These are phyloP conservation scores for Xenopus laevis DNA, from an alignment of 2,113 vertebrate species.

Conservation along the genomic window DNA sequence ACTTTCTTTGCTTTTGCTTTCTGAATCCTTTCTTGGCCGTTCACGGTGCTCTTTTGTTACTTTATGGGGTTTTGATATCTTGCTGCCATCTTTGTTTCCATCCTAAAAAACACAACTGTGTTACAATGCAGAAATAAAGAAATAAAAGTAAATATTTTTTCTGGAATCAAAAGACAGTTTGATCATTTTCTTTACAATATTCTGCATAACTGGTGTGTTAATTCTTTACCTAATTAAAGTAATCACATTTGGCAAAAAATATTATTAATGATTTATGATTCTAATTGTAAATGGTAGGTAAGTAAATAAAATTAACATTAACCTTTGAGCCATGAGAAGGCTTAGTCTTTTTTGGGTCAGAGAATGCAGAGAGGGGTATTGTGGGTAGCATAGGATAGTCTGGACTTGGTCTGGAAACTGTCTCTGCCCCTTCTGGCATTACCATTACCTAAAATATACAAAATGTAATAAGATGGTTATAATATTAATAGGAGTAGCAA, in stretches of 20 bases:
- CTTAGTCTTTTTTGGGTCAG: slow-evolving; percentile 97
- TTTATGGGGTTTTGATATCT: slow-evolving; percentile 89
- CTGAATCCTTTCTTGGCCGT: slow-evolving; percentile 89
- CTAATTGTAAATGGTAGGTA: too few species aligned
- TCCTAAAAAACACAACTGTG: slow-evolving; percentile 55
- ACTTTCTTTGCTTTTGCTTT: slow-evolving; percentile 84
- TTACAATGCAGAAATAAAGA: too few species aligned
- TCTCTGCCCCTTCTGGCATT: slow-evolving; percentile 91
- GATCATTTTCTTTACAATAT: too few species aligned
- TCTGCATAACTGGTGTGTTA: too few species aligned
- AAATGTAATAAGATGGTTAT: not conserved
- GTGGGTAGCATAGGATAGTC: slow-evolving; percentile 97
- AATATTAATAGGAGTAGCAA: too few species aligned
- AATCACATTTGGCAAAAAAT: too few species aligned
- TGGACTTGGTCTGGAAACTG: slow-evolving; percentile 88
- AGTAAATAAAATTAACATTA: slow-evolving; percentile 50
- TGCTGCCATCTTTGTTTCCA: slow-evolving; percentile 71
- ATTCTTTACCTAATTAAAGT: too few species aligned
- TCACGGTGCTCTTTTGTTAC: slow-evolving; percentile 92
- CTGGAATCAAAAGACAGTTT: too few species aligned
- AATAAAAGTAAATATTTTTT: too few species aligned
- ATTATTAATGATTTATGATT: too few species aligned
- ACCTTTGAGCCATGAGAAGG: slow-evolving; percentile 95
- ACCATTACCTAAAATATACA: slow-evolving; percentile 83
- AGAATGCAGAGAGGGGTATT: slow-evolving; percentile 96